Base-by-base conservation (phyloP, 2,113 vertebrate species). In the Platysteira castanea region DNA sequence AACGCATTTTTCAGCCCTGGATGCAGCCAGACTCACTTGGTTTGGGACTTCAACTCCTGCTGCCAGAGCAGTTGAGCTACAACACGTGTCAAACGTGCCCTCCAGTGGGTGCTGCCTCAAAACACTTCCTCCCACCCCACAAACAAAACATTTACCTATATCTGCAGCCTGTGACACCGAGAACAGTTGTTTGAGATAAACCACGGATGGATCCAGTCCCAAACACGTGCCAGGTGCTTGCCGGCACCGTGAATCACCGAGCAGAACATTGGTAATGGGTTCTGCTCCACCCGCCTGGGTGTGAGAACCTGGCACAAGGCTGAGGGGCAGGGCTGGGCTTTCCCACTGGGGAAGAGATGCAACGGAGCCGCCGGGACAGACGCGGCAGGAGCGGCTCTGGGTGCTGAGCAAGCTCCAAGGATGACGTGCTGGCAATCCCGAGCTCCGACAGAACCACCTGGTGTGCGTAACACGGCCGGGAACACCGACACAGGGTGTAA, bases 371-470 rank as follows among this genome's bases (percentile, higher is more conserved):
- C 57, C 0, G 3, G 67, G 37, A 84, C 27, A 23, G 73, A 84
- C 1, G 13, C 1, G 3, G 67, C 69, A 22, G 44, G 39, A 50
- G 64, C 0, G 3, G 85, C 75, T 84, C 84, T 1, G 1, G 60
- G 17, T 39, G 94, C 91, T 95, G 91, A 95, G 87, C 10, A 15
- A 95, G 76, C 93, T 24, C 15, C 0, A 0, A 26, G 49, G 67
- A 39, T 4, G 78, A 84, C 0, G 10, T 19, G 2, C 30, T 28
- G 19, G 22, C 18, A 13, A 23, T 53, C 21, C 46, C 28, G 2
- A 11, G 8, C 24, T 3, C 30, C 0, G 2, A 4, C 0, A 5
- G 9, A 37, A 16, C 65, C 16, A 0, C 75, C 82, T 47, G 0
- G 18, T 2, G 57, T 19, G 30, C 0, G 2, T 33, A 33, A 50